Evolutionary conservation across 2,888 invertebrate species (phyloP).

Genomic region (Xestobium rufovillosum): DNA sequence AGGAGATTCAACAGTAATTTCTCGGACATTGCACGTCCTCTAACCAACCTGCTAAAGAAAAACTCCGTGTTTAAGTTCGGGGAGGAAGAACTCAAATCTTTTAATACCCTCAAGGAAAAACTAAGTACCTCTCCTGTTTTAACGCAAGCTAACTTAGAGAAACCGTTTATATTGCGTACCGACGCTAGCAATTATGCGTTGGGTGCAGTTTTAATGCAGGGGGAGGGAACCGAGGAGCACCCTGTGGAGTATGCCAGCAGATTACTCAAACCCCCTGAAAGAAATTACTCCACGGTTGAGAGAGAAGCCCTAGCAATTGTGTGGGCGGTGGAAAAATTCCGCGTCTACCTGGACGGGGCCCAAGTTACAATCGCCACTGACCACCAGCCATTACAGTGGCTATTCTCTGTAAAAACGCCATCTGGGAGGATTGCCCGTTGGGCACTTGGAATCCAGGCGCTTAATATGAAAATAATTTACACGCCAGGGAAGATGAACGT

Average conservation of each 20-base stretch:
- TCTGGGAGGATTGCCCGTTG: no score
- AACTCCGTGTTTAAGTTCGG: conserved; percentile 10
- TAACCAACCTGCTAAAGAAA: conserved; percentile 13
- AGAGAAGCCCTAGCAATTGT: conserved; percentile 13
- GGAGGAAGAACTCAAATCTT: conserved; percentile 8
- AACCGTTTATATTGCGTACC: background rate
- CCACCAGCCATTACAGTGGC: background rate
- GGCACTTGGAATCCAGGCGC: no score
- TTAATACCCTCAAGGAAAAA: conserved; percentile 9
- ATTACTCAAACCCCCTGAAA: background rate
- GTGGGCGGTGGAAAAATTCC: conserved; percentile 23
- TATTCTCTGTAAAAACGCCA: background rate
- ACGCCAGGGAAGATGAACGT: no score
- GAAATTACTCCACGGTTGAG: background rate
- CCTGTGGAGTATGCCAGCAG: background rate
- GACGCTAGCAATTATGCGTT: background rate
- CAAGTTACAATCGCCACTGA: background rate
- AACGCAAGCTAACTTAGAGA: conserved; percentile 8
- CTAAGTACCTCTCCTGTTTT: conserved; percentile 10
- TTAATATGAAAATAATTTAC: no score
- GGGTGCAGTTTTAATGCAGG: background rate
- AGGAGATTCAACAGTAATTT: conserved; percentile 11
- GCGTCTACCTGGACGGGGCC: background rate
- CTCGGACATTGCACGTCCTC: conserved; percentile 10
- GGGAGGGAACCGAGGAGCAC: background rate